Evolutionary conservation across 2,113 vertebrate genomes (phyloP).

Genomic region (Rhinolophus sinicus): DNA sequence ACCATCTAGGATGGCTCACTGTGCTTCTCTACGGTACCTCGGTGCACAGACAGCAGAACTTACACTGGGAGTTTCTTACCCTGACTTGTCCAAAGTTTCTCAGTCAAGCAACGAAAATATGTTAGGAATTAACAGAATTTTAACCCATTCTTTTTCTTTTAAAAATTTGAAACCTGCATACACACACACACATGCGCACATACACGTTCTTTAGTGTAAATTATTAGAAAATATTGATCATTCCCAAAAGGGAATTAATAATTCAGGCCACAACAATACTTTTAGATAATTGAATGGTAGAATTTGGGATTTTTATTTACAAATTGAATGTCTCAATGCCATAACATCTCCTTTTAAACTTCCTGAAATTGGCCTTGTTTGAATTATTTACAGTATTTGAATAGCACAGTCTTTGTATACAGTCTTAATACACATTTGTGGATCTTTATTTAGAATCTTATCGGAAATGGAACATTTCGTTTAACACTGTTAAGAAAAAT

Average conservation of each 20-base stretch:
- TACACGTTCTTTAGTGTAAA: neutral
- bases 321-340: neutral
- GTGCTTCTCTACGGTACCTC: neutral
- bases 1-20: neutral
- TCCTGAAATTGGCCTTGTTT: neutral
- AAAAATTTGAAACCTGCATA: neutral
- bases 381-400: neutral
- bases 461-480: neutral
- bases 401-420: neutral
- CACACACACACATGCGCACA: neutral
- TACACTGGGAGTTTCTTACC: neutral
- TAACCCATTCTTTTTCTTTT: neutral
- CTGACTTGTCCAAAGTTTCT: neutral
- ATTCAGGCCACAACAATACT: neutral
- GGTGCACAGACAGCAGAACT: neutral
- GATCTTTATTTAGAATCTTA: neutral
- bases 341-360: neutral
- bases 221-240: neutral
- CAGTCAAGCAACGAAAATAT: neutral
- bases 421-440: neutral
- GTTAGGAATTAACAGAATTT: neutral
- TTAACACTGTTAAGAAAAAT: neutral
- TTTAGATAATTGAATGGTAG: neutral
- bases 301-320: neutral
- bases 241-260: neutral